These are phyloP conservation scores for Andrena bicolor DNA, from an alignment of 2,888 invertebrate genomes.

Conservation along the genomic window DNA sequence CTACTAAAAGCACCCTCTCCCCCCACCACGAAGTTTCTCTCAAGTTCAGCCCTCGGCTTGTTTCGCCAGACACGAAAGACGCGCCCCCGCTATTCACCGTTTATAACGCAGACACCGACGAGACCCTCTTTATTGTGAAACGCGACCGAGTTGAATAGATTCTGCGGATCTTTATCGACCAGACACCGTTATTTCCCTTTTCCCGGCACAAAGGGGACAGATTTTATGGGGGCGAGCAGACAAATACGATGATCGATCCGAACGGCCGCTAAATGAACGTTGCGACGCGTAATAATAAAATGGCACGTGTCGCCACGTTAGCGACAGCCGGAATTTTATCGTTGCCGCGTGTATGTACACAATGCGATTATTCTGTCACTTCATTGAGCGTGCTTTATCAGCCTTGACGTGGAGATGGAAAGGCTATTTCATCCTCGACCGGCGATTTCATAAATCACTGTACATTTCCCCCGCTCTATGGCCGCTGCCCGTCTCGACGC, in stretches of 20 bases:
- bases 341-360: slow-evolving; percentile 43
- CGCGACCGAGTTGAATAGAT: slow-evolving; percentile 2
- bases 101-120: slow-evolving; percentile 2
- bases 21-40: slow-evolving; percentile 38
- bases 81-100: slow-evolving; percentile 13
- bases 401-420: slow-evolving; percentile 58
- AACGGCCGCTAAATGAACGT: slow-evolving; percentile 23
- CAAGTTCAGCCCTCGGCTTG: slow-evolving; percentile 44
- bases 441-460: slow-evolving; percentile 63
- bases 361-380: slow-evolving; percentile 63
- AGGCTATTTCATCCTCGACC: slow-evolving; percentile 57
- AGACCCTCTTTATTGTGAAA: slow-evolving; percentile 9
- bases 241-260: slow-evolving; percentile 42
- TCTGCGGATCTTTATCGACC: slow-evolving; percentile 7
- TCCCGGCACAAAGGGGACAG: not conserved
- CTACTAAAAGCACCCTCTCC: slow-evolving; percentile 42
- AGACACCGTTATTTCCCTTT: not conserved
- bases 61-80: slow-evolving; percentile 16
- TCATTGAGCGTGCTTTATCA: slow-evolving; percentile 64
- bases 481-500: slow-evolving; percentile 20
- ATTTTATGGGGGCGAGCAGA: not conserved
- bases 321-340: slow-evolving; percentile 58
- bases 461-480: slow-evolving; percentile 37
- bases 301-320: slow-evolving; percentile 44
- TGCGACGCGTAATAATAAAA: slow-evolving; percentile 44